A percentile compares a stretch with the other conserved stretches of the same genome.
Evolutionary conservation across 2,113 vertebrate species (phyloP).

Genomic region (Anhinga rufa): DNA sequence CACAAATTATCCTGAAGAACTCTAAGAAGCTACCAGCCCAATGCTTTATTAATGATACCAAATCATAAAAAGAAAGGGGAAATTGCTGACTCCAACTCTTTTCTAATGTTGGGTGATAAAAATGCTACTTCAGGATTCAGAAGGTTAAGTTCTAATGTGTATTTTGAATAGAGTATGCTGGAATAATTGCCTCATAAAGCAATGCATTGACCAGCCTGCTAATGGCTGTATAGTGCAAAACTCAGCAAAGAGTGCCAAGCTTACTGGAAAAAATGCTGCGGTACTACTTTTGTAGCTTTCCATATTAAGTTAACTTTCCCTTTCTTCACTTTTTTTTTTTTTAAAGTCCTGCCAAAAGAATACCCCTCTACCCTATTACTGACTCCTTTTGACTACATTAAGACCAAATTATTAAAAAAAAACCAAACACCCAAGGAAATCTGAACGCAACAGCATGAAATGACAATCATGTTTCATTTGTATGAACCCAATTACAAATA

Average conservation of each 20-base stretch:
- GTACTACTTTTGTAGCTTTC: slow-evolving; percentile 71
- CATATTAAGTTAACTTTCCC: slow-evolving; percentile 64
- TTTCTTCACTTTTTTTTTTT: background rate
- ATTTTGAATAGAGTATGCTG: slow-evolving; percentile 89
- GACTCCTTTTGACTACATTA: background rate
- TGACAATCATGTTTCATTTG: background rate
- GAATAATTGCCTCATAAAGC: slow-evolving; percentile 94
- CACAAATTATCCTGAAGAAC: slow-evolving; percentile 82
- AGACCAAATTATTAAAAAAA: background rate
- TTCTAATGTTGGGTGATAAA: slow-evolving; percentile 90
- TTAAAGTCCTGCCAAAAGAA: background rate
- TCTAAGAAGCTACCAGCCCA: slow-evolving; percentile 74
- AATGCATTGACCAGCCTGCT: slow-evolving; percentile 85
- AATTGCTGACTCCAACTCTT: slow-evolving; percentile 86
- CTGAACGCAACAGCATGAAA: background rate
- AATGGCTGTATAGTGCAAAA: slow-evolving; percentile 82
- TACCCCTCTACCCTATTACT: background rate
- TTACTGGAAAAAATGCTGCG: slow-evolving; percentile 83
- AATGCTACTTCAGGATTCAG: slow-evolving; percentile 90
- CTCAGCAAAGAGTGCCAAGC: slow-evolving; percentile 86
- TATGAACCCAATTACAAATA: background rate
- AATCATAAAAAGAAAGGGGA: slow-evolving; percentile 80
- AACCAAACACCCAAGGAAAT: background rate
- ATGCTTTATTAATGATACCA: slow-evolving; percentile 90
- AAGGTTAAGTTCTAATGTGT: slow-evolving; percentile 96